Evolutionary conservation across 37 sponge, comb jelly and placozoan species (phyloP), one percentile per base, ranked within the genome.

Genomic region (Spongilla lacustris): DNA sequence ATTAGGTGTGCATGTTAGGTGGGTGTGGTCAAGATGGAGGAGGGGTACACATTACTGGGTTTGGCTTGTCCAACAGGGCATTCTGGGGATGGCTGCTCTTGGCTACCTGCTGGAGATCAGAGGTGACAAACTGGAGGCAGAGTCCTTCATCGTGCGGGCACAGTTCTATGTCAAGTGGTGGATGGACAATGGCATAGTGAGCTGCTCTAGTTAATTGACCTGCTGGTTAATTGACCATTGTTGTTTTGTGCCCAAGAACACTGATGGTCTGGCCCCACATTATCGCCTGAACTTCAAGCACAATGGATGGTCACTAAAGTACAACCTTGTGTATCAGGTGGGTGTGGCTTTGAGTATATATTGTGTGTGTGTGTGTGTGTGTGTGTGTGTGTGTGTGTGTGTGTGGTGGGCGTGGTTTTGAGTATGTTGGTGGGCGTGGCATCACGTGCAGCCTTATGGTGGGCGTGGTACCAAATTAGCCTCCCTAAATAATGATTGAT

Each of bases 271-370:
- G 85, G 79, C 34, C 35, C 74, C 22, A 67, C 94, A 93, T 74
- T 93, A 83, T 41, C 67, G 76, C 6, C 78, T 81, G 50, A 87
- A 93, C 88, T 93, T 84, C 68, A 81, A 90, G 38, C 67, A 78
- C 33, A 36, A 83, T 58, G 80, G 88, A 30, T 93, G 90, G 90
- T 90, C 90, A 13, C 85, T 93, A 33, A 93, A 93, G 73, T 93
- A 93, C 85, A 93, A 93, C 81, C 76, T 93, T 11, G 66, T 93
- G 35, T 93, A 74, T 66, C 82, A 86, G 79, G 86, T 90, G 32
- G 21, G 19, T 19, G 13, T 74, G 29, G 29, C 9, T 66, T 11
- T 34, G 4, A 28, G 10, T 25, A 25, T 46, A 41, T 83, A 36
- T 58, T 19, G 21, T 58, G 58, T 58, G 19, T 1, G 11, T 10